Conservation (phyloP, 2,113 vertebrate species). For the Limnothrissa miodon region DNA sequence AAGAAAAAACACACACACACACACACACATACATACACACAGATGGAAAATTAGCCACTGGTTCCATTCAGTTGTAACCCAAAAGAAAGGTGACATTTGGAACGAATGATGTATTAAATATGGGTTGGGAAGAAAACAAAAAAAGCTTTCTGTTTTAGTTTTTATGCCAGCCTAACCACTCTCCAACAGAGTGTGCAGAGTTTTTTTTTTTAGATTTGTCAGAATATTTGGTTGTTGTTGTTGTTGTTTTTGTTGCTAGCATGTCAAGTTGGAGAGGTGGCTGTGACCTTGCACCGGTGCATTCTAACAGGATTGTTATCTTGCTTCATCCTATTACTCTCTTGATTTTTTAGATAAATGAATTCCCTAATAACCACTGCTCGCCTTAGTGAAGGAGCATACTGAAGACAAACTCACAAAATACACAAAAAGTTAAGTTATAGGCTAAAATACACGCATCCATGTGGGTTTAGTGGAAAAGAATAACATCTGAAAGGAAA, state of each 20-base stretch:
- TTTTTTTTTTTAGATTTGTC: background rate
- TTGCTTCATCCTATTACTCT: slow-evolving; percentile 40
- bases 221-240: background rate
- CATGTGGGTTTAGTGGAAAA: background rate
- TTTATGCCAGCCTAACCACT: background rate
- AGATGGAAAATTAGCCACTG: slow-evolving; percentile 44
- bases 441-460: background rate
- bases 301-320: slow-evolving; percentile 40
- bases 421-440: background rate
- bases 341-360: slow-evolving; percentile 33
- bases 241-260: background rate
- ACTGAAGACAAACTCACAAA: background rate
- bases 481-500: background rate
- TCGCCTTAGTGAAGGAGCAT: background rate
- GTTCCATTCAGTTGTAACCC: slow-evolving; percentile 44
- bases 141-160: background rate
- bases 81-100: slow-evolving; percentile 22
- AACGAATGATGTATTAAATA: background rate
- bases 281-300: slow-evolving; percentile 40
- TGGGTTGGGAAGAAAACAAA: background rate
- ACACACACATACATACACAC: slow-evolving; percentile 4
- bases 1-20: slow-evolving; percentile 23
- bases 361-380: slow-evolving; percentile 31
- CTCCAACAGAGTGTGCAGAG: background rate
- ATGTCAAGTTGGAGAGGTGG: slow-evolving; percentile 38